Conservation (phyloP, 30 jellyfish, hydroid and myxozoan genomes). For the Aurelia sp. region DNA sequence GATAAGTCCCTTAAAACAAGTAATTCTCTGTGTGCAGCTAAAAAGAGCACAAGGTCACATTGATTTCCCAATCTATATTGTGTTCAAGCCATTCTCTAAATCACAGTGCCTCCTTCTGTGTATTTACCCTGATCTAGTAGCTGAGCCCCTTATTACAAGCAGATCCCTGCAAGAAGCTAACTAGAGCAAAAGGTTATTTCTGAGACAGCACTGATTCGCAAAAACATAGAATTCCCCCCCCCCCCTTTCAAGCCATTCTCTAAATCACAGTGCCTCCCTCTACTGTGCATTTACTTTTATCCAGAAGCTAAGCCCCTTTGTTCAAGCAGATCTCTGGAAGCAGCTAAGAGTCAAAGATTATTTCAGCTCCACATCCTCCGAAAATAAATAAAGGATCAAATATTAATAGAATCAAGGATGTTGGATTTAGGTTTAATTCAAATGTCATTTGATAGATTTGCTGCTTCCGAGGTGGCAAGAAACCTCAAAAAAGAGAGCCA, state of each 20-base stretch:
- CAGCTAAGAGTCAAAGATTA: constrained; percentile 12
- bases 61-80: no score
- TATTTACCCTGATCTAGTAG: neutral
- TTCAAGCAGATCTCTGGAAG: constrained; percentile 18
- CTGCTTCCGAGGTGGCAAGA: constrained; percentile 18
- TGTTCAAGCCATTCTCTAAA: no score
- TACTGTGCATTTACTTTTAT: neutral
- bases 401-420: constrained; percentile 30
- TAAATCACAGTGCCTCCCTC: neutral
- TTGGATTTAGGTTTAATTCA: constrained; percentile 14
- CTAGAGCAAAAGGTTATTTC: constrained; percentile 10
- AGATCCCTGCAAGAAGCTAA: neutral
- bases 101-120: no score
- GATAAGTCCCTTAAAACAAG: no score
- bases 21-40: no score
- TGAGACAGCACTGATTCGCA: neutral
- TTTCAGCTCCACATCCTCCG: constrained; percentile 21
- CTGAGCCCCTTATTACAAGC: constrained; percentile 2
- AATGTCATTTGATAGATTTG: neutral
- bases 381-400: constrained; percentile 23
- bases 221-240: no score
- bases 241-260: no score
- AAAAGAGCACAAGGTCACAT: no score
- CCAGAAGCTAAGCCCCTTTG: neutral
- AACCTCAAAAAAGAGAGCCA: neutral